Conservation (phyloP, 2,113 vertebrate species). For the Clarias magur region DNA sequence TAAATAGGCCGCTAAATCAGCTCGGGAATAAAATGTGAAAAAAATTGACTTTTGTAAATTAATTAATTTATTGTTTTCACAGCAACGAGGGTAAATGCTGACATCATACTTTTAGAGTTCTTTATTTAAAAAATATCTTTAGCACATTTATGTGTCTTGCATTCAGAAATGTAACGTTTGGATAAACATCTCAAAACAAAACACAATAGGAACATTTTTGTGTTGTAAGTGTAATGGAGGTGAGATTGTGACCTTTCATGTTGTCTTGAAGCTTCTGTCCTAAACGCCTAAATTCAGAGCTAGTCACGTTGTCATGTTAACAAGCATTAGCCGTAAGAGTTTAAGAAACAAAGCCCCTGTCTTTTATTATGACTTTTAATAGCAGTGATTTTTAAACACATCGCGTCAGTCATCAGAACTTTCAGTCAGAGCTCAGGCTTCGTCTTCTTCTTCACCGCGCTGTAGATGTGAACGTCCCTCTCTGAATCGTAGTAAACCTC, state of each 20-base stretch:
- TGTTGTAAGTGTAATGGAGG: too few species aligned
- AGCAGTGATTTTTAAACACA: not conserved
- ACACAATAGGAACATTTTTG: not conserved
- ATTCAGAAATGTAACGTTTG: not conserved
- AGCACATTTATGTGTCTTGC: not conserved
- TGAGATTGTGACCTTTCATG: not conserved
- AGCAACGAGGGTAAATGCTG: too few species aligned
- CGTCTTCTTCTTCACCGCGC: conserved; percentile 68
- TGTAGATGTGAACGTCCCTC: conserved; percentile 86
- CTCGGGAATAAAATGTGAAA: too few species aligned
- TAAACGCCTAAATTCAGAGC: not conserved
- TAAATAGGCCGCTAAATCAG: not conserved
- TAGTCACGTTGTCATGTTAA: not conserved
- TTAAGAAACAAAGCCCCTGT: not conserved
- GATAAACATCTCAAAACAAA: not conserved
- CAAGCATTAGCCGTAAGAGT: not conserved
- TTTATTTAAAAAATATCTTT: too few species aligned
- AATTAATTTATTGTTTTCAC: too few species aligned
- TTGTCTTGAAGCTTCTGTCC: not conserved
- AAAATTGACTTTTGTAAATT: too few species aligned
- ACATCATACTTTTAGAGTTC: too few species aligned
- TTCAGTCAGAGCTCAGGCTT: conserved; percentile 68
- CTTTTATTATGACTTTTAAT: not conserved
- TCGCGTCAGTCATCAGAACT: not conserved
- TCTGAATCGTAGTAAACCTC: conserved; percentile 82